A percentile compares a stretch with the other conserved stretches of the same genome.
Evolutionary conservation across 2,888 invertebrate genomes (phyloP).

Genomic region (Selenia dentaria): DNA sequence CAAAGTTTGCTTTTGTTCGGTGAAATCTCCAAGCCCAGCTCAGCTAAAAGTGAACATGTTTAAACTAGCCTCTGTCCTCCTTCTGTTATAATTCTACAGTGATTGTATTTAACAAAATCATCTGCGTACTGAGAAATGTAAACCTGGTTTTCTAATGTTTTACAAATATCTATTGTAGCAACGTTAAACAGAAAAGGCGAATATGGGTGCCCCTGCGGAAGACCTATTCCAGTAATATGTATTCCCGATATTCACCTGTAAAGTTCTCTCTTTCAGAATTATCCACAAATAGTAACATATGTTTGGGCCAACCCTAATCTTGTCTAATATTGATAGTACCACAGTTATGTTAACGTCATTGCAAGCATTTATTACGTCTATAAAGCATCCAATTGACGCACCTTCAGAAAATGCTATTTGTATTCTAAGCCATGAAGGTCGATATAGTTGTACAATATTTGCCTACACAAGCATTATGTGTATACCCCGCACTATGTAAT

Average conservation of each 20-base stretch:
- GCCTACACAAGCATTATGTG: too few species aligned
- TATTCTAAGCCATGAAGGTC: too few species aligned
- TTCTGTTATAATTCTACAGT: too few species aligned
- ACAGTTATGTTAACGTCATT: constrained; percentile 33
- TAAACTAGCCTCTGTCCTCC: too few species aligned
- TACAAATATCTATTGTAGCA: constrained; percentile 28
- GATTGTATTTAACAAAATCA: constrained; percentile 12
- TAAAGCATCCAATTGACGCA: background rate
- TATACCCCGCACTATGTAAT: too few species aligned
- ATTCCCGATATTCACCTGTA: constrained; percentile 19
- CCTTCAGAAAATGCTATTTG: too few species aligned
- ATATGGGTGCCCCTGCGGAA: constrained; percentile 41
- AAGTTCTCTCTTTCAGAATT: constrained; percentile 23
- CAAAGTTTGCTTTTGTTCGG: constrained; percentile 34
- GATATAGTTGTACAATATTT: too few species aligned
- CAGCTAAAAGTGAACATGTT: background rate
- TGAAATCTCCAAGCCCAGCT: constrained; percentile 25
- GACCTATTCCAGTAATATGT: constrained; percentile 24
- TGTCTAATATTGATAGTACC: constrained; percentile 26
- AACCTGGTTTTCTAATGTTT: constrained; percentile 15
- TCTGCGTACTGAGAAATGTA: constrained; percentile 37
- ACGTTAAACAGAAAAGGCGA: constrained; percentile 44
- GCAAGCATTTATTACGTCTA: constrained; percentile 41
- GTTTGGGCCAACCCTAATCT: constrained; percentile 24
- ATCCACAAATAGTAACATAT: constrained; percentile 33